These are phyloP conservation scores for Procambarus virginalis DNA, from an alignment of 1,140 invertebrate genomes.

Conservation along the genomic window DNA sequence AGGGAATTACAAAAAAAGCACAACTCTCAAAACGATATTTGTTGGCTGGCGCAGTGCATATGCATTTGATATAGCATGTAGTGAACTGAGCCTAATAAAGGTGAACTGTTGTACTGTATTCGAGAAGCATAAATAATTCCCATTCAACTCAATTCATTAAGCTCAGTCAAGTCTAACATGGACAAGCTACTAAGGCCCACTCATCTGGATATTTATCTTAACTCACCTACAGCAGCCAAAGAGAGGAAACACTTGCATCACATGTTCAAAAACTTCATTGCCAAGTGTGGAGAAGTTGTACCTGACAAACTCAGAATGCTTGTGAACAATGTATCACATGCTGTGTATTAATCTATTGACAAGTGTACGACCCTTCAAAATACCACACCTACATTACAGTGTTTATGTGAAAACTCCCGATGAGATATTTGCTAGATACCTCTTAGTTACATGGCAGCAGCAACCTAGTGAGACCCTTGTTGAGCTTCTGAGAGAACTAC, in stretches of 20 bases:
- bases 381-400: not conserved
- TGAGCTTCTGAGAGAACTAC: too few relatives aligned
- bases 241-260: constrained; percentile 14
- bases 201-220: constrained; percentile 3
- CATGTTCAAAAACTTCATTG: constrained; percentile 22
- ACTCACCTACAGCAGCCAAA: constrained; percentile 1
- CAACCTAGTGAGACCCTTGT: constrained; percentile 35
- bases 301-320: constrained; percentile 27
- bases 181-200: not conserved
- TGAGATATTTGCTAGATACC: constrained; percentile 42
- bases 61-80: too few relatives aligned
- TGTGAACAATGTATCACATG: constrained; percentile 19
- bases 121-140: too few relatives aligned
- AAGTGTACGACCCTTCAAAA: not conserved
- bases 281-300: constrained; percentile 5
- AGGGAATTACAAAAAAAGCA: too few relatives aligned
- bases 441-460: constrained; percentile 29
- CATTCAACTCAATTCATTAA: too few relatives aligned
- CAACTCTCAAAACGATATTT: too few relatives aligned
- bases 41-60: too few relatives aligned
- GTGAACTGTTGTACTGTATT: too few relatives aligned
- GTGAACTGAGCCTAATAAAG: too few relatives aligned
- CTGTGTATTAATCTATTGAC: constrained; percentile 37
- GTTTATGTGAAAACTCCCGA: constrained; percentile 16
- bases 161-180: too few relatives aligned